A percentile compares a stretch with the other conserved stretches of the same genome.
These are phyloP conservation scores for Spheniscus mendiculus DNA, from an alignment of 2,113 vertebrate species.

Conservation along the genomic window DNA sequence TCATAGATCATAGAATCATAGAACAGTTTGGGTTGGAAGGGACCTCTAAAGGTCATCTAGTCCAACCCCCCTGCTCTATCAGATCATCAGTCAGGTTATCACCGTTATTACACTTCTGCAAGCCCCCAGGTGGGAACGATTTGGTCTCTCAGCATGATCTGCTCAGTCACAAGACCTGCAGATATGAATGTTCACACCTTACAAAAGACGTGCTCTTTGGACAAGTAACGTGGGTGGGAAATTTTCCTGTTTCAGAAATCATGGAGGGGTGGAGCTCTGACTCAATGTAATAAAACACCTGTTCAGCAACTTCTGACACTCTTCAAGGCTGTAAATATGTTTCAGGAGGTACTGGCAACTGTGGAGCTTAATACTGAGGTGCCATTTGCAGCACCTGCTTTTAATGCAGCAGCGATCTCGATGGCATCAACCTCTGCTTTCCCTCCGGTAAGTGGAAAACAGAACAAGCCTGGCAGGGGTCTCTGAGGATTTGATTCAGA, in stretches of 20 bases:
- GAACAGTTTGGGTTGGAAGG: no score
- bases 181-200: not conserved
- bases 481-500: not conserved
- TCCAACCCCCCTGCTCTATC: not conserved
- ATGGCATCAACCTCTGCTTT: constrained; percentile 42
- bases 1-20: fast-evolving
- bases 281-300: constrained; percentile 56
- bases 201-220: not conserved
- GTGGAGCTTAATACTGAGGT: not conserved
- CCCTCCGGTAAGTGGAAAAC: constrained; percentile 48
- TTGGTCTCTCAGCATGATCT: not conserved
- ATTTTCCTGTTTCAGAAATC: constrained; percentile 51
- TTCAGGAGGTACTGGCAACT: not conserved
- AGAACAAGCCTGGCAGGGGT: not conserved
- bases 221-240: constrained; percentile 44
- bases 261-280: constrained; percentile 59
- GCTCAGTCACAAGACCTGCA: not conserved
- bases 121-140: not conserved
- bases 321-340: constrained; percentile 2
- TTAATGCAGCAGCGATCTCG: not conserved
- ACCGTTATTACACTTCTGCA: not conserved
- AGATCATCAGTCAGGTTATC: not conserved
- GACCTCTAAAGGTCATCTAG: no score
- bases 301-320: constrained; percentile 37
- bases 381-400: not conserved